Evolutionary conservation across 2,888 invertebrate species (phyloP).

Genomic region (Nineta flava): DNA sequence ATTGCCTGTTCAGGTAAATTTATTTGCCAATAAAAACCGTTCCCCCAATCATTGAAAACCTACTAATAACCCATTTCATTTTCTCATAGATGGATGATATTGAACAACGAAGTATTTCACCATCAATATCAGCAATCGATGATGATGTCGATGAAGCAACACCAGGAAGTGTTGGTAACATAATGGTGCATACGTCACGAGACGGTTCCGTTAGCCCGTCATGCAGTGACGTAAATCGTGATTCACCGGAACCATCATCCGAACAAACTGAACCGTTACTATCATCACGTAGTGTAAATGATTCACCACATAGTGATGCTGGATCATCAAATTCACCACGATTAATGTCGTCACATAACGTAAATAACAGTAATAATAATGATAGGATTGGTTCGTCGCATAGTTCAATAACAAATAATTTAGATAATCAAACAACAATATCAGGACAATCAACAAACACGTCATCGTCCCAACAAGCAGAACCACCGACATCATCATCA

Average conservation of each 20-base stretch:
- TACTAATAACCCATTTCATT: not conserved
- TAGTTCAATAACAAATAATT: not conserved
- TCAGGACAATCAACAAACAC: constrained; percentile 27
- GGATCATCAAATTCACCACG: not conserved
- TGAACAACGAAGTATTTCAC: constrained; percentile 5
- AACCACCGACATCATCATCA: constrained; percentile 8
- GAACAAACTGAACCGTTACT: not conserved
- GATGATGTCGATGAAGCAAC: not conserved
- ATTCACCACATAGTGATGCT: not conserved
- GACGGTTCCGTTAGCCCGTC: constrained; percentile 4
- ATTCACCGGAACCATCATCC: not conserved
- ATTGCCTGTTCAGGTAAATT: too few relatives aligned
- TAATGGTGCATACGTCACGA: not conserved
- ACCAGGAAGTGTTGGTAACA: not conserved
- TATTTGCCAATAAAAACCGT: too few relatives aligned
- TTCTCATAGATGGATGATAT: constrained; percentile 4
- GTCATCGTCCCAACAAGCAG: constrained; percentile 25
- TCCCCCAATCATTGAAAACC: too few relatives aligned
- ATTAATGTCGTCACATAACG: not conserved
- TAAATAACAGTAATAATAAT: not conserved
- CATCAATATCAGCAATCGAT: constrained; percentile 7
- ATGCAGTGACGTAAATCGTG: not conserved
- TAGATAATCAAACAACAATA: constrained; percentile 18
- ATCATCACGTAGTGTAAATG: not conserved
- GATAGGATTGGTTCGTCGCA: not conserved